Base-by-base conservation (phyloP, 2,888 invertebrate species). In the Strigamia maritima region DNA sequence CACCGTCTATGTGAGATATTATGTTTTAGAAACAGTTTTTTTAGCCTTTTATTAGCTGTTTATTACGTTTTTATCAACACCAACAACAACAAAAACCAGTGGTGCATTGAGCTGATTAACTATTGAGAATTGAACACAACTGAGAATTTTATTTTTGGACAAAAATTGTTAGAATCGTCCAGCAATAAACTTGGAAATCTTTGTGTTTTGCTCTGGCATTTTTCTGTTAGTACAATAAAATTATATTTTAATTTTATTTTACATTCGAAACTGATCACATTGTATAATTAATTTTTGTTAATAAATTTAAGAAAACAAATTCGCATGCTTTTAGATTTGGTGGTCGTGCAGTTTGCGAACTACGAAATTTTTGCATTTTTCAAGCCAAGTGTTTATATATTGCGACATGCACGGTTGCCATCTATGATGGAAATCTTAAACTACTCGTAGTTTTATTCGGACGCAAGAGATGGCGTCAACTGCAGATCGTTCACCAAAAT, bases 111-210 rank as follows among this genome's bases (percentile, higher is more conserved):
- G 76, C 76, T 76, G 40, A 77, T 49, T 49, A 49, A 26, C 44
- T 77, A 49, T 77, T 77, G 22, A 54, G 49, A 77, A 24, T 77
- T 77, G 24, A 76, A 77, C 77, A 77, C 77, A 77, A 24, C 10
- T 70, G 28, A 77, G 49, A 77, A 77, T 40, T 77, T 77, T 77
- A 77, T 77, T 77, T 77, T 77, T 77, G 19, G 49, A 77, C 77
- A 77, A 40, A 40, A 40, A n/a, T 76, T 70, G 70, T 70, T 54
- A 49, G n/a, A 49, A 77, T 49, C 40, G 22, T 49, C 77, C 77
- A 77, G 77, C 77, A 77, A 77, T 77, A 77, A 77, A 77, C 28
- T 49, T 40, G 54, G 77, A 44, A 76, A 77, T 28, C 28, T 70
- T 70, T 70, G 10, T 54, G 54, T 54, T 54, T 54, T n/a, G 54